Evolutionary conservation across 2,888 invertebrate genomes (phyloP), one percentile per base, ranked within the genome.

Genomic region (Drosophila colorata): DNA sequence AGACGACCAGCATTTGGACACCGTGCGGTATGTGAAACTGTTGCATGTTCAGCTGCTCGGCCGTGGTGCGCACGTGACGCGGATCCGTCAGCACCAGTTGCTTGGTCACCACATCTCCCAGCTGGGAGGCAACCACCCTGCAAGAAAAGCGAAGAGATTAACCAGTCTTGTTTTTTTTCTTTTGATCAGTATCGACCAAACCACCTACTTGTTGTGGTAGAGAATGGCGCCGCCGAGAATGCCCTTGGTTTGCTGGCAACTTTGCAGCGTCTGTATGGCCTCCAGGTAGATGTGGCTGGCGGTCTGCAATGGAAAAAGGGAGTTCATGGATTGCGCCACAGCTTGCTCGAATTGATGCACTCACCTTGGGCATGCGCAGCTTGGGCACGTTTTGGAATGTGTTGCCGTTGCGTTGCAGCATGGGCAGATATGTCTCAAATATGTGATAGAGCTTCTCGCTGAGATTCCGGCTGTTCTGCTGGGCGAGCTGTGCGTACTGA

Each of bases 351-450:
- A 9, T 11, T 5, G 6, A 23, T 13, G 1, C 9, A 51, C 78
- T 90, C 87, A 96, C 96, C 94, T 97, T 97, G 13, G 97, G 96
- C 81, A 97, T 93, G 88, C 95, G 95, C 72, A 97, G 93, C 91
- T 96, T 95, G 13, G 97, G 97, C 78, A 97, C 95, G 82, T 96
- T 94, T 74, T 96, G 96, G 91, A 98, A 97, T 74, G 96, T 95
- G 91, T 96, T 96, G 49, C 96, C 96, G 48, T 96, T 96, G 85
- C 95, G 95, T 90, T 96, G 96, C 69, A 97, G 93, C 89, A 97
- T 95, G 20, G 97, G 97, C 55, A 98, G 93, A 92, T 97, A 97
- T n/a, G 96, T 96, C 92, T 97, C 97, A 92, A 98, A 96, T 88
- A 98, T 96, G 88, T 96, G 95, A 91, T 96, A 96, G 65, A 98